Conservation (phyloP, 2,888 invertebrate genomes). For the Zootermopsis nevadensis region DNA sequence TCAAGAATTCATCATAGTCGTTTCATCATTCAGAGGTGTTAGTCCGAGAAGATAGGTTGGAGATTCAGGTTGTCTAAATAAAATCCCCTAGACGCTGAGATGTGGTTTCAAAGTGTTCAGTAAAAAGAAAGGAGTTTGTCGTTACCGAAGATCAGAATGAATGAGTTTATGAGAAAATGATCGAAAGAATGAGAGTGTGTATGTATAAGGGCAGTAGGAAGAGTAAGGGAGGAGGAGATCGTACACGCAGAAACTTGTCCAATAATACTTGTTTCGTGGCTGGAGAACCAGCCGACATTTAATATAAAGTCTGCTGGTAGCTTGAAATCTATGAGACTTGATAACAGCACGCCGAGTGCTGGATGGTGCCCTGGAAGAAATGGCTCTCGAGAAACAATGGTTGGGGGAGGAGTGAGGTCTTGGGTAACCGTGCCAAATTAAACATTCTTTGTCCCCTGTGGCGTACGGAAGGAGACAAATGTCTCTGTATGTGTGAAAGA, state of each 20-base stretch:
- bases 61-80: too few relatives aligned
- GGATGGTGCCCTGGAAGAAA: not conserved
- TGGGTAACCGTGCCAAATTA: conserved; percentile 52
- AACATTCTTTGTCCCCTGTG: conserved; percentile 51
- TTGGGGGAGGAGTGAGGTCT: conserved; percentile 14
- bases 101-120: too few relatives aligned
- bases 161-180: not conserved
- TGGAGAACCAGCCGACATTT: not conserved
- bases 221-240: not conserved
- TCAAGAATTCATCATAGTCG: too few relatives aligned
- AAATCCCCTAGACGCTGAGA: too few relatives aligned
- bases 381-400: conserved; percentile 26
- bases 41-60: too few relatives aligned
- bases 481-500: conserved; percentile 30
- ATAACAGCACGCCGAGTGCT: not conserved
- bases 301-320: conserved; percentile 17
- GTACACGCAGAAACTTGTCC: not conserved
- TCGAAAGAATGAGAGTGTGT: not conserved
- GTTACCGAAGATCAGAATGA: not conserved
- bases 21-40: too few relatives aligned
- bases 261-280: conserved; percentile 24
- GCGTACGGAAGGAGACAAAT: conserved; percentile 45
- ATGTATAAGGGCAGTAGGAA: not conserved
- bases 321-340: not conserved
- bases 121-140: too few relatives aligned